Evolutionary conservation across 2,113 vertebrate genomes (phyloP), one percentile per base, ranked within the genome.

Genomic region (Manacus vitellinus): DNA sequence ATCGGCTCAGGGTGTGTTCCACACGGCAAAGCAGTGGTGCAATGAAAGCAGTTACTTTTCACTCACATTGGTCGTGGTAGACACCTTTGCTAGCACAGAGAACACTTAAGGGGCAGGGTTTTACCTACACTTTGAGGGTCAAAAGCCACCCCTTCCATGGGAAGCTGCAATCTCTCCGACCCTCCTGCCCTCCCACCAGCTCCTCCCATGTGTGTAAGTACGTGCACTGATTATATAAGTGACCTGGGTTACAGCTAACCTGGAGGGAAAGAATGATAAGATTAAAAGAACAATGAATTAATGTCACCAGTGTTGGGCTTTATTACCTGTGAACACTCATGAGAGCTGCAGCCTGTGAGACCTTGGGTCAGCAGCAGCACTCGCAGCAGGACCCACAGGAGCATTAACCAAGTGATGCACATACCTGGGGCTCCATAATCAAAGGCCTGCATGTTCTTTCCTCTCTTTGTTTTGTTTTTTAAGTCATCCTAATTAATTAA

Each of bases 131-230:
- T 80, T 54, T 3, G 37, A 71, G 91, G 56, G 78, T 33, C 68
- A 84, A 91, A 93, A 93, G 46, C 51, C 73, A 90, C 82, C n/a
- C 6, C 24, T 84, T 59, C 68, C 44, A 27, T 12, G 46, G 46
- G 73, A 55, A 66, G 56, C 44, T 1, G 1, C 20, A 79, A 35
- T 54, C 62, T 79, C 1, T 0, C 44, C 0, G 9, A 44, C 58
- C 2, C 0, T 65, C 65, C 35, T 66, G 24, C 56, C n/a, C 39
- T 66, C 10, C 4, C 0, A 1, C 23, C 0, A 2, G 52, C 78
- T 88, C 67, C 78, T 84, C 68, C 68, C 63, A 16, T 11, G 11
- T 33, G 12, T 14, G 35, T 63, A 43, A 43, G 33, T 55, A 39
- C 1, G 0, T 56, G 33, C 66, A 49, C 68, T 80, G 78, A 79